Conservation (phyloP, 2,113 vertebrate species). For the Antechinus stuartii region DNA sequence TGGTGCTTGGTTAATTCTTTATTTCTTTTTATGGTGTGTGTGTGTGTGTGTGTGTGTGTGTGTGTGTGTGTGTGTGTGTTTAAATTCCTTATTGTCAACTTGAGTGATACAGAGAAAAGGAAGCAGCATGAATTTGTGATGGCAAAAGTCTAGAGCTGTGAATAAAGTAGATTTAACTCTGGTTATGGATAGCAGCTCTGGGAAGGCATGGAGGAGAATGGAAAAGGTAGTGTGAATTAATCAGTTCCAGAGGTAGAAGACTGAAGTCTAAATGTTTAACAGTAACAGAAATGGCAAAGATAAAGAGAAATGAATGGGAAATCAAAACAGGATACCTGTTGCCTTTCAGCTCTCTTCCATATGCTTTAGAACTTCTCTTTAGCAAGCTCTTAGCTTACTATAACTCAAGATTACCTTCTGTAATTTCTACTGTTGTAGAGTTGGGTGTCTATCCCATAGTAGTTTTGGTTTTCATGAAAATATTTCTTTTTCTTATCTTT, state of each 20-base stretch:
- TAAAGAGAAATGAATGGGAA: not conserved
- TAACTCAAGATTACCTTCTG: accelerated
- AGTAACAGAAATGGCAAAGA: not conserved
- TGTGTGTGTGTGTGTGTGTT: not conserved
- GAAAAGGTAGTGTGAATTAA: not conserved
- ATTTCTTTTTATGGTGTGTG: not conserved
- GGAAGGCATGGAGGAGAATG: not conserved
- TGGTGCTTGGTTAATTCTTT: not conserved
- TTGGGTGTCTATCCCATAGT: not conserved
- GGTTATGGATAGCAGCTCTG: not conserved
- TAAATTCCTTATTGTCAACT: not conserved
- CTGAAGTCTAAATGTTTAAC: conserved; percentile 10
- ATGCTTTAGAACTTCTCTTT: not conserved
- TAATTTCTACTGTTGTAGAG: accelerated
- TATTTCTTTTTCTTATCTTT: not conserved
- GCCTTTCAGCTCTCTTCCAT: not conserved
- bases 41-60: not conserved
- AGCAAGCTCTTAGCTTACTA: too few relatives aligned
- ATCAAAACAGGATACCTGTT: conserved; percentile 67
- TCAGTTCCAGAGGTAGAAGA: not conserved
- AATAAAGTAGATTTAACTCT: not conserved
- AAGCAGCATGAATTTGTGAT: not conserved
- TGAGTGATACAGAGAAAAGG: not conserved
- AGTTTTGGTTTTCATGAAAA: not conserved
- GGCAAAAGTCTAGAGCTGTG: not conserved